A percentile compares a stretch with the other conserved stretches of the same genome.
phyloP scores from a whole-genome alignment of 2,113 vertebrate genomes.

The Vicugna pacos region DNA sequence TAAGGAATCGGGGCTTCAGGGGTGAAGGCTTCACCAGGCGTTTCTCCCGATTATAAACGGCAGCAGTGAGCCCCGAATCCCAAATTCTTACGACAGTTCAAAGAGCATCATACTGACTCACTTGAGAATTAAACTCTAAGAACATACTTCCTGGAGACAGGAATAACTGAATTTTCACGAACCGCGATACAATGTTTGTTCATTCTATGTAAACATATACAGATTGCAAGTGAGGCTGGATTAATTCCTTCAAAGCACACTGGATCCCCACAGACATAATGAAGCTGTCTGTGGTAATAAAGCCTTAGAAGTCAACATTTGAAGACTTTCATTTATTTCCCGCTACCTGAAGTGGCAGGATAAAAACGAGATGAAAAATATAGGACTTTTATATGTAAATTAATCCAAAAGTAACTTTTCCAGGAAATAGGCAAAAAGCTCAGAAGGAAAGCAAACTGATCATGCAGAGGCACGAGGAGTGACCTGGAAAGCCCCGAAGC shows the following conservation, averaged over 20 bases:
- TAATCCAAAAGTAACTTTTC: slow-evolving; percentile 72
- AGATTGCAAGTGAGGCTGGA: slow-evolving; percentile 80
- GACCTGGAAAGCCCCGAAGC: neutral
- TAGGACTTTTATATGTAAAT: slow-evolving; percentile 74
- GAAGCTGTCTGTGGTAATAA: slow-evolving; percentile 82
- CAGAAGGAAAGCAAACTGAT: slow-evolving; percentile 24
- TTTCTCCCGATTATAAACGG: neutral
- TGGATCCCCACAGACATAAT: slow-evolving; percentile 81
- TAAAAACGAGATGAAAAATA: slow-evolving; percentile 78
- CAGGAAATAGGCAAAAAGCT: slow-evolving; percentile 56
- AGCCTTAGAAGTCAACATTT: slow-evolving; percentile 80
- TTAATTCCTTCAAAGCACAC: slow-evolving; percentile 84
- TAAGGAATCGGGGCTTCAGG: too few species aligned
- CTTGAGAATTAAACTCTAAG: slow-evolving; percentile 78
- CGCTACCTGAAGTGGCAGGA: slow-evolving; percentile 70
- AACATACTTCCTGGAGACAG: slow-evolving; percentile 76
- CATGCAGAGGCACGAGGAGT: neutral
- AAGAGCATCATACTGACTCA: slow-evolving; percentile 61
- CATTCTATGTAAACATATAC: slow-evolving; percentile 82
- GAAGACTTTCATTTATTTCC: slow-evolving; percentile 76
- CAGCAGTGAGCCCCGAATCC: neutral
- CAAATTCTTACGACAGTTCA: slow-evolving; percentile 61
- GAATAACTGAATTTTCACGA: slow-evolving; percentile 84
- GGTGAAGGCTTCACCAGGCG: neutral
- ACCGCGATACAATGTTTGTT: slow-evolving; percentile 82